Percentiles rank a stretch among this genome's conserved stretches.
These are phyloP conservation scores for Petrocephalus microphthalmus DNA, from an alignment of 2,113 vertebrate genomes.

Conservation along the genomic window DNA sequence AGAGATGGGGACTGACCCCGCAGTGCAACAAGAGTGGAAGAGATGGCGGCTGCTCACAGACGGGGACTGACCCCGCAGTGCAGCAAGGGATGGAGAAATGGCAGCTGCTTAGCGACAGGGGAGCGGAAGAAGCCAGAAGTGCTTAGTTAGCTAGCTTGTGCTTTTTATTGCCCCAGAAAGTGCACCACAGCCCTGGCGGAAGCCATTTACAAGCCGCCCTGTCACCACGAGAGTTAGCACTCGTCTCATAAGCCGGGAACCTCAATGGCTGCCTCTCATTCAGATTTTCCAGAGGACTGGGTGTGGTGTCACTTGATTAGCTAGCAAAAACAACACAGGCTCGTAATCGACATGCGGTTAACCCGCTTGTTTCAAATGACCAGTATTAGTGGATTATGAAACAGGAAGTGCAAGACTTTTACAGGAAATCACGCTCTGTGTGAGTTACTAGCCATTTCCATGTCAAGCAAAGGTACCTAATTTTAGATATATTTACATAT, in stretches of 20 bases:
- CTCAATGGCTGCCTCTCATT: slow-evolving; percentile 6
- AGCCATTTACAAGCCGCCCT: slow-evolving; percentile 43
- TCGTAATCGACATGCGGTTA: background rate
- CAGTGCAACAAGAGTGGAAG: background rate
- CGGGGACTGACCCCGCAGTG: background rate
- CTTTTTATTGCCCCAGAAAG: slow-evolving; percentile 48
- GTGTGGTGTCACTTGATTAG: background rate
- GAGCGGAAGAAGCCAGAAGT: slow-evolving; percentile 38
- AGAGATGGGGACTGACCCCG: background rate
- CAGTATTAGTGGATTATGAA: background rate
- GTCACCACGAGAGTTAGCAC: slow-evolving; percentile 41
- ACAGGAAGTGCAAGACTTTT: background rate
- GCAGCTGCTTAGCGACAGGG: slow-evolving; percentile 20
- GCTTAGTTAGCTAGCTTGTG: slow-evolving; percentile 44
- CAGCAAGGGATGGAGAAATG: background rate
- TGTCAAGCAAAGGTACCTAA: background rate
- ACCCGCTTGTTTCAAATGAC: background rate
- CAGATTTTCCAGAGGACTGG: slow-evolving; percentile 17
- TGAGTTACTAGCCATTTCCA: background rate
- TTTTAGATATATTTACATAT: no score
- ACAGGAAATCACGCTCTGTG: background rate
- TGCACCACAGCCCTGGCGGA: slow-evolving; percentile 39
- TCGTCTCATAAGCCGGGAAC: slow-evolving; percentile 31
- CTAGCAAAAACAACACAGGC: slow-evolving; percentile 2
- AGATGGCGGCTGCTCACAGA: background rate